Percentiles rank a stretch among this genome's conserved stretches.
phyloP scores from a whole-genome alignment of 1,140 invertebrate species.

The Drosophila nigrodunni region DNA sequence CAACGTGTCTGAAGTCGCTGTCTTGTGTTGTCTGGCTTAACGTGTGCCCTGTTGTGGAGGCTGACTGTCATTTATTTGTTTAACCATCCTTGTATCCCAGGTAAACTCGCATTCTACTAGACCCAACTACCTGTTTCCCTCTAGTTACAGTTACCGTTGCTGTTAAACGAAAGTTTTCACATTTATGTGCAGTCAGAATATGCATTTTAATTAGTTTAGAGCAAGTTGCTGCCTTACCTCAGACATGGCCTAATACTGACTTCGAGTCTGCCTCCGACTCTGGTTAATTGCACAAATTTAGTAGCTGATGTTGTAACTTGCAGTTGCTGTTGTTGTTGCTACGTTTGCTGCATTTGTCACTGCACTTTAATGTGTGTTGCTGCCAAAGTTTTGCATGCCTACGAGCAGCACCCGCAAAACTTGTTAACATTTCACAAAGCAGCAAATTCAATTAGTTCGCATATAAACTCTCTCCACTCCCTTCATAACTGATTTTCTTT shows the following conservation, averaged over 20 bases:
- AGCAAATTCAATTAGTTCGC: constrained; percentile 78
- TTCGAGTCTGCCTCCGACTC: constrained; percentile 30
- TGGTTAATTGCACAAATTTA: constrained; percentile 80
- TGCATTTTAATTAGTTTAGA: constrained; percentile 82
- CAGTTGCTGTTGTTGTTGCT: constrained; percentile 12
- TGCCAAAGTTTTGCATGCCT: constrained; percentile 42
- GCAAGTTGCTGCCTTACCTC: constrained; percentile 57
- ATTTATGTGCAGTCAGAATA: constrained; percentile 78
- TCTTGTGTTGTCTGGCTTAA: constrained; percentile 25
- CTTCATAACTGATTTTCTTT: neutral
- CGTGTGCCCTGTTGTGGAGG: constrained; percentile 33
- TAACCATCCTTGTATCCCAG: constrained; percentile 56
- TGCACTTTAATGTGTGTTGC: constrained; percentile 66
- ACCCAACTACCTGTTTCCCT: neutral
- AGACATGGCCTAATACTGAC: constrained; percentile 25
- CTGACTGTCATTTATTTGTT: constrained; percentile 66
- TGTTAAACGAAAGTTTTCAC: constrained; percentile 70
- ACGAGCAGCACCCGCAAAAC: constrained; percentile 62
- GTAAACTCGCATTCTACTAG: constrained; percentile 50
- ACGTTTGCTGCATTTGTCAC: constrained; percentile 44
- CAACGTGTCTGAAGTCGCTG: constrained; percentile 60
- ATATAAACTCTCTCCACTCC: neutral
- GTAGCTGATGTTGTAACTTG: constrained; percentile 50
- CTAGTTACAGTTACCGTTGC: constrained; percentile 13
- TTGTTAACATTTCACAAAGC: constrained; percentile 82